These are phyloP conservation scores for Conomelus anceps DNA, from an alignment of 2,888 invertebrate species.

Conservation along the genomic window DNA sequence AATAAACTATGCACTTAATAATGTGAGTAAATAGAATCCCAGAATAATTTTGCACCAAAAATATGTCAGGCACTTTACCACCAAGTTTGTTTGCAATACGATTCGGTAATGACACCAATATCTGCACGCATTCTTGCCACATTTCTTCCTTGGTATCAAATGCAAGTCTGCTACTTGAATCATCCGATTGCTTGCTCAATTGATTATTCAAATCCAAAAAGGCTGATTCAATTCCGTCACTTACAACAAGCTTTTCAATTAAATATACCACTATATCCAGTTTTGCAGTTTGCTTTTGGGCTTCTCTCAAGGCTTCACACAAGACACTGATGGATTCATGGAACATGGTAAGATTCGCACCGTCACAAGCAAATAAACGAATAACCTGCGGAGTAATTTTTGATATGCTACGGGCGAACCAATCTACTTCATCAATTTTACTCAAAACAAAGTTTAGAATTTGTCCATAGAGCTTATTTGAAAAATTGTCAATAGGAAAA, in stretches of 20 bases:
- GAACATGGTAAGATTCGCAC: slow-evolving; percentile 40
- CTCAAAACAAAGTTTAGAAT: slow-evolving; percentile 8
- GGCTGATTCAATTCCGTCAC: slow-evolving; percentile 52
- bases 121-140: slow-evolving; percentile 54
- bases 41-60: slow-evolving; percentile 52
- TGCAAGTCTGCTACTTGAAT: slow-evolving; percentile 16
- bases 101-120: slow-evolving; percentile 60
- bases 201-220: slow-evolving; percentile 40
- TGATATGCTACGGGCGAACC: not conserved
- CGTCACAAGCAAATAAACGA: slow-evolving; percentile 50
- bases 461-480: not conserved
- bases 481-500: slow-evolving; percentile 18
- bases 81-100: slow-evolving; percentile 61
- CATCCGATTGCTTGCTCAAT: not conserved
- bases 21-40: slow-evolving; percentile 55
- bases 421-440: slow-evolving; percentile 16
- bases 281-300: slow-evolving; percentile 37
- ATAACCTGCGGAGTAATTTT: slow-evolving; percentile 35
- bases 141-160: slow-evolving; percentile 12
- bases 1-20: slow-evolving; percentile 54
- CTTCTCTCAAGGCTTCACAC: slow-evolving; percentile 46
- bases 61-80: slow-evolving; percentile 50
- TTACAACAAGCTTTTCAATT: slow-evolving; percentile 47
- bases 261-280: slow-evolving; percentile 44
- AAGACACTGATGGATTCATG: slow-evolving; percentile 47